Conservation (phyloP, 92 coral and sea anemone genomes). For the Galaxea fascicularis region DNA sequence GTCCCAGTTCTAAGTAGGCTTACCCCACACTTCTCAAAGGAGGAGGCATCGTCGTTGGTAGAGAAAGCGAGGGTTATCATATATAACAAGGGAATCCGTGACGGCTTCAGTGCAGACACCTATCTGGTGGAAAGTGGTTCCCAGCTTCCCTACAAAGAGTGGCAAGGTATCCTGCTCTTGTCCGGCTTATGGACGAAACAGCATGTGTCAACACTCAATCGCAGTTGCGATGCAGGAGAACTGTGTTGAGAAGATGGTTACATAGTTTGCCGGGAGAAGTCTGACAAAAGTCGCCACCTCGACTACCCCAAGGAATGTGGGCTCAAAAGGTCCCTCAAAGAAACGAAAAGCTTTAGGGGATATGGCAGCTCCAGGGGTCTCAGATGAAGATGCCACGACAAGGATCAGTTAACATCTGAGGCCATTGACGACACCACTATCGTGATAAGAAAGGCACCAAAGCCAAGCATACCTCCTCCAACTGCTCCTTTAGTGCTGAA, state of each 20-base stretch:
- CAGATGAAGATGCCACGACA: background rate
- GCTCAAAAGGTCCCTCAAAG: too few species aligned
- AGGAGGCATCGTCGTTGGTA: conserved; percentile 45
- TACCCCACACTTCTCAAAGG: conserved; percentile 31
- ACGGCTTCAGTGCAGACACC: conserved; percentile 50
- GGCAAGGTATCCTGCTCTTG: conserved; percentile 58
- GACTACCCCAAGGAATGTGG: too few species aligned
- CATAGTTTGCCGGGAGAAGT: conserved; percentile 48
- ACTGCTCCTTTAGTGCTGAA: conserved; percentile 46
- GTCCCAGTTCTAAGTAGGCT: conserved; percentile 16
- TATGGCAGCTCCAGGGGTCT: conserved; percentile 11
- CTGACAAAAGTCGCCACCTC: too few species aligned
- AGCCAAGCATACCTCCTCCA: conserved; percentile 38
- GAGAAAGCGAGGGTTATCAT: conserved; percentile 48
- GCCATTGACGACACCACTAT: conserved; percentile 33
- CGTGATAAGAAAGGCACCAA: conserved; percentile 38
- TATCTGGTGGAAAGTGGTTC: conserved; percentile 62
- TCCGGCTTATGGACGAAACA: conserved; percentile 43
- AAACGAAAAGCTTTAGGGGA: conserved; percentile 5
- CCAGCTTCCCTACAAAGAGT: conserved; percentile 48
- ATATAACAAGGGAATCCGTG: conserved; percentile 42
- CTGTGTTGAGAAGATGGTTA: conserved; percentile 28
- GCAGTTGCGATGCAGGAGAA: conserved; percentile 43
- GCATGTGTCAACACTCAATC: conserved; percentile 42
- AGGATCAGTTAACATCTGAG: background rate